Evolutionary conservation across 2,113 vertebrate genomes (phyloP), one percentile per base, ranked within the genome.

Genomic region (Gambusia holbrooki): DNA sequence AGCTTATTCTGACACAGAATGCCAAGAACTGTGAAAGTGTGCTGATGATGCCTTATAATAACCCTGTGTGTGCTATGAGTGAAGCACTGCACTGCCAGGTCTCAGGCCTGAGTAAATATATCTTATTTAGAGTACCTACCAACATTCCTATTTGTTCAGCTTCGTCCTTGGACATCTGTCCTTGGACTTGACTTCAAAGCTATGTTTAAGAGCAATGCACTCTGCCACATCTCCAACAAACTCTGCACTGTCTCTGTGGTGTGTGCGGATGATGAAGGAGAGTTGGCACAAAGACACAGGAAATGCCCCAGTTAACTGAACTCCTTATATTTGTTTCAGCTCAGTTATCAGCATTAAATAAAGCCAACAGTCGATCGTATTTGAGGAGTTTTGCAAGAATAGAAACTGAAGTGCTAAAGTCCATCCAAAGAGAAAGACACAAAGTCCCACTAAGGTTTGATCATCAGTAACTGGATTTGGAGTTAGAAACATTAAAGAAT

Each of bases 41-140:
- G 17, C 17, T 48, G 45, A 17, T 19, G 45, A 83, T 84, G 69
- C 90, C 89, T 92, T 93, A 82, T 92, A 90, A 87, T 70, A 37
- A 48, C 3, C 14, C 35, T 71, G 17, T 69, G 7, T 63, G n/a
- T 29, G 14, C 54, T 11, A 3, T 6, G 19, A 22, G 25, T 54
- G 19, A 45, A 8, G 2, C 19, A 8, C 68, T 76, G 1, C 30
- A 51, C 5, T n/a, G 19, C 13, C 32, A 32, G 48, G 33, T 40
- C 71, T 48, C 66, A 15, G 22, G 29, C 42, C 60, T 7, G 25
- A 28, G 62, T 25, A 27, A 5, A 70, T 25, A 68, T 19, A 3
- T 32, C 27, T 42, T 27, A 42, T 93, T 90, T 94, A 17, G 17
- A 48, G 17, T 48, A 48, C 45, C 4, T 48, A 92, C 88, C 91